These are phyloP conservation scores for Brotula barbata DNA, from an alignment of 2,797 vertebrate species.

Conservation along the genomic window DNA sequence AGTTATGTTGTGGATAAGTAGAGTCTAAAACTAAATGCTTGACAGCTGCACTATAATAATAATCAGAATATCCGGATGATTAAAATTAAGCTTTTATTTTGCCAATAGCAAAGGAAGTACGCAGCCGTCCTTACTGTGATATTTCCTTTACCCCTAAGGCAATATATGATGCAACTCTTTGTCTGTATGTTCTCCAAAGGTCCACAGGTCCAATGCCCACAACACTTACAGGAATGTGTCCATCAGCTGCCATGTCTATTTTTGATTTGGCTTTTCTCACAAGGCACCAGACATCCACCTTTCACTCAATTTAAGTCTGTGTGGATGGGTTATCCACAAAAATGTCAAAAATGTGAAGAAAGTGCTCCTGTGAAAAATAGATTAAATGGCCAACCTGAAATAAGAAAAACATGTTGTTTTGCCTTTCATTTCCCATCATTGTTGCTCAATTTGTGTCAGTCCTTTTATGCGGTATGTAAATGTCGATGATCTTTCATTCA, in stretches of 20 bases:
- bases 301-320: constrained; percentile 29
- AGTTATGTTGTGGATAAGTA: constrained; percentile 39
- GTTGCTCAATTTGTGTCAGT: constrained; percentile 26
- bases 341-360: neutral
- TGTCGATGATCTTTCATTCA: constrained; percentile 20
- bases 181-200: neutral
- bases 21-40: constrained; percentile 27
- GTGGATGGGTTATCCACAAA: constrained; percentile 28
- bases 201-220: constrained; percentile 14
- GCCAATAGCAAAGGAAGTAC: neutral
- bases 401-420: neutral
- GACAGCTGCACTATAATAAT: neutral
- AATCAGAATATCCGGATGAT: too few relatives aligned
- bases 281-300: constrained; percentile 7
- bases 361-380: constrained; percentile 18
- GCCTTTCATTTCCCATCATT: neutral
- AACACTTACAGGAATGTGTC: constrained; percentile 19
- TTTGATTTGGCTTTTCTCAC: constrained; percentile 23
- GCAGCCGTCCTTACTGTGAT: neutral
- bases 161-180: constrained; percentile 20
- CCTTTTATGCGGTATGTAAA: constrained; percentile 3
- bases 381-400: neutral
- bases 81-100: too few relatives aligned
- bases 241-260: constrained; percentile 20
- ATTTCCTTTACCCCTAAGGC: constrained; percentile 5